Conservation (phyloP, 2,888 invertebrate genomes). For the Drosophila lacicola region DNA sequence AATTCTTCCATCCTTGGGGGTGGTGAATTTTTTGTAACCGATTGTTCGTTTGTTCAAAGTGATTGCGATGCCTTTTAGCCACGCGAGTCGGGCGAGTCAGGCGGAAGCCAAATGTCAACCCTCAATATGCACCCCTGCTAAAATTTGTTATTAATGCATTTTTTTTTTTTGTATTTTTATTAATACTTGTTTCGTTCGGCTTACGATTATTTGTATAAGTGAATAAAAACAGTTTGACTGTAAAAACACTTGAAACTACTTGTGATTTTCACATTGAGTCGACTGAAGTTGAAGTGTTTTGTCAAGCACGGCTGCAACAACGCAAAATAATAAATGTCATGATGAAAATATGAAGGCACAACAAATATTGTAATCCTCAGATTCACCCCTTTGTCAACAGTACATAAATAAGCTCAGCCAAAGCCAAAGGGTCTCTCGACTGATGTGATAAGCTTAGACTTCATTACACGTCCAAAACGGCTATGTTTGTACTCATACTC, state of each 20-base stretch:
- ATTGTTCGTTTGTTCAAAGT: slow-evolving; percentile 28
- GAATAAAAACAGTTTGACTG: slow-evolving; percentile 80
- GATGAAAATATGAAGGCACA: slow-evolving; percentile 60
- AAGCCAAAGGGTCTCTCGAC: slow-evolving; percentile 16
- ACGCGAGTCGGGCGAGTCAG: neutral
- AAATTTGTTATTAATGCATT: slow-evolving; percentile 46
- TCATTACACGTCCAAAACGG: slow-evolving; percentile 27
- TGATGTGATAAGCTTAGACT: slow-evolving; percentile 22
- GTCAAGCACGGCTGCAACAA: slow-evolving; percentile 26
- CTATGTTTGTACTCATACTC: neutral
- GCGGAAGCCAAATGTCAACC: slow-evolving; percentile 44
- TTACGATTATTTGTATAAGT: slow-evolving; percentile 69
- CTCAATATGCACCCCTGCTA: slow-evolving; percentile 52
- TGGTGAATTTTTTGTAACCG: slow-evolving; percentile 25
- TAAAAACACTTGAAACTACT: slow-evolving; percentile 76
- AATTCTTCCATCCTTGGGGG: slow-evolving; percentile 8
- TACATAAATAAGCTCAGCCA: slow-evolving; percentile 6
- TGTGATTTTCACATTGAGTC: slow-evolving; percentile 61
- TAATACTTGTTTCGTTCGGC: slow-evolving; percentile 29
- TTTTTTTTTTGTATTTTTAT: slow-evolving; percentile 25
- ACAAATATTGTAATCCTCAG: slow-evolving; percentile 62
- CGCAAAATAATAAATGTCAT: slow-evolving; percentile 72
- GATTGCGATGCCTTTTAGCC: slow-evolving; percentile 37
- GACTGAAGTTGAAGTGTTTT: slow-evolving; percentile 30
- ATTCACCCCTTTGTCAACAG: slow-evolving; percentile 64